Conservation (phyloP, 1,140 invertebrate genomes). For the Microplitis demolitor region DNA sequence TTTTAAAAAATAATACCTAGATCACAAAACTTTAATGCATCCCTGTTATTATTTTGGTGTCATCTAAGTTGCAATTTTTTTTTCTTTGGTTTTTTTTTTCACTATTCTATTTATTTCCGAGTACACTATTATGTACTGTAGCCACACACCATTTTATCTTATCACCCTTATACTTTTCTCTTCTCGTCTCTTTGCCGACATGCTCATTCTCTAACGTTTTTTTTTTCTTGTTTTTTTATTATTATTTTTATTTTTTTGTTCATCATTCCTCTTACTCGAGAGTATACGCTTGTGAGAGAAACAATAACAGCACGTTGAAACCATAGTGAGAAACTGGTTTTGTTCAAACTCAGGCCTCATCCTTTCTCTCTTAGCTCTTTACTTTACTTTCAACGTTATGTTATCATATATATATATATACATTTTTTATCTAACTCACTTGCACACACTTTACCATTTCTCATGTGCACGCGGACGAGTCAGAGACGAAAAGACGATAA, state of each 20-base stretch:
- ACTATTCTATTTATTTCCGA: background rate
- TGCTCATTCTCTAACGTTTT: slow-evolving; percentile 4
- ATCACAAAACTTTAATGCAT: background rate
- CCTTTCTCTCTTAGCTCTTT: background rate
- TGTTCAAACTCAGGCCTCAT: slow-evolving; percentile 5
- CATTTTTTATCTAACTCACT: slow-evolving; percentile 9
- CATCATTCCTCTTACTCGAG: slow-evolving; percentile 4
- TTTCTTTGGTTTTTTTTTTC: background rate
- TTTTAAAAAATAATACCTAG: background rate
- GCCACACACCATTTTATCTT: background rate
- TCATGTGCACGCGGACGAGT: background rate
- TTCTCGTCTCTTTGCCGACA: slow-evolving; percentile 1
- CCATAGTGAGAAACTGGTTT: slow-evolving; percentile 32
- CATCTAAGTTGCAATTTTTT: background rate
- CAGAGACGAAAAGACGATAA: slow-evolving; percentile 18
- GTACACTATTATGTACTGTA: too few species aligned
- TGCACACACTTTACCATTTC: background rate
- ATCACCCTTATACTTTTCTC: background rate
- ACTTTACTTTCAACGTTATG: background rate
- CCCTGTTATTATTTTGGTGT: background rate
- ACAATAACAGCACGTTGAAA: slow-evolving; percentile 29
- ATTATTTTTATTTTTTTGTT: background rate
- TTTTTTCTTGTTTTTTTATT: background rate
- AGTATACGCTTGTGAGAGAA: slow-evolving; percentile 23
- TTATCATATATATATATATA: slow-evolving; percentile 1